phyloP scores from a whole-genome alignment of 1,140 invertebrate genomes.

The Phymastichus coffea region DNA sequence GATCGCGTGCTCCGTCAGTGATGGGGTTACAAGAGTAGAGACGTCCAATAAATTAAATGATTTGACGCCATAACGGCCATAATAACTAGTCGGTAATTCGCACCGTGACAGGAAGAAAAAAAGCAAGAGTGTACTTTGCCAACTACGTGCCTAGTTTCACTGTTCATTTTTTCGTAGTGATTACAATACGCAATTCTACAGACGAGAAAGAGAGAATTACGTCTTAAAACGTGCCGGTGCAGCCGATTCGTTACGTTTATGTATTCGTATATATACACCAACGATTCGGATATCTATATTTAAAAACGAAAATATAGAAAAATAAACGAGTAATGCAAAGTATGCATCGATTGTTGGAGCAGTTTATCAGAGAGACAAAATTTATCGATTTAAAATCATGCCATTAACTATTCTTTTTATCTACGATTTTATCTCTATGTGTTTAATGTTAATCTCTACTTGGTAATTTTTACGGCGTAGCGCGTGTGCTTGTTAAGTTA shows the following conservation, averaged over 20 bases:
- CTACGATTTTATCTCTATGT: not conserved
- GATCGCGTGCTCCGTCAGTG: slow-evolving; percentile 59
- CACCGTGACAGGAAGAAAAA: slow-evolving; percentile 24
- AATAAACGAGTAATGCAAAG: no score
- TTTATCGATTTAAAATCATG: not conserved
- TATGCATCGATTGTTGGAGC: slow-evolving; percentile 10
- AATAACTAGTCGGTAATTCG: not conserved
- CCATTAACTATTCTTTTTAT: not conserved
- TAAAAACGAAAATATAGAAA: not conserved
- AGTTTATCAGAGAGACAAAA: slow-evolving; percentile 11
- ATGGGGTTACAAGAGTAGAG: slow-evolving; percentile 48
- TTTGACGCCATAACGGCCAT: slow-evolving; percentile 1
- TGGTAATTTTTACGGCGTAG: not conserved
- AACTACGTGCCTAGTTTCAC: slow-evolving; percentile 39
- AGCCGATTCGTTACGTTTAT: slow-evolving; percentile 5
- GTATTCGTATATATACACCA: slow-evolving; percentile 23
- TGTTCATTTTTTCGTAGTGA: slow-evolving; percentile 29
- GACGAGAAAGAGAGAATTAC: not conserved
- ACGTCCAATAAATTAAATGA: slow-evolving; percentile 18
- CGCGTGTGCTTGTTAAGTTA: not conserved
- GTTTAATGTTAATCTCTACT: not conserved
- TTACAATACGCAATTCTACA: slow-evolving; percentile 11
- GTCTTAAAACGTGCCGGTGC: not conserved
- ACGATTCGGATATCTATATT: not conserved
- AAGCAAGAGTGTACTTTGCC: slow-evolving; percentile 36